Base-by-base conservation (phyloP, 2,888 invertebrate genomes). In the Toxonevra muliebris region DNA sequence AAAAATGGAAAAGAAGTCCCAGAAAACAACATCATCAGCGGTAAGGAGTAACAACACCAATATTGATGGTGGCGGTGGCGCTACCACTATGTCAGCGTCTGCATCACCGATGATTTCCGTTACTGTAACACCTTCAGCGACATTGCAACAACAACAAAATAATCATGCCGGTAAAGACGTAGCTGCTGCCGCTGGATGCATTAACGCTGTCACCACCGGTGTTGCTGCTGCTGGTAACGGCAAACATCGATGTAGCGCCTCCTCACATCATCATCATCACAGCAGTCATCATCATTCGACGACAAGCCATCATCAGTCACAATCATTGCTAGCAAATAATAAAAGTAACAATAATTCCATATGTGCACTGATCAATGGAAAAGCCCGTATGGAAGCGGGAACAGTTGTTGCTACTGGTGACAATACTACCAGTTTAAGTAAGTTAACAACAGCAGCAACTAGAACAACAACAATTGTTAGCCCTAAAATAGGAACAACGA, bases 1-100 rank as follows among this genome's bases (percentile, higher is more conserved):
- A 60, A 67, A 67, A 67, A 70, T 70, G 70, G 70, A 70, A 66
- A 67, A 67, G 48, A 70, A 65, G 43, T 40, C 66, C 48, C 70
- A 65, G 42, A 70, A 70, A 54, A 63, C 59, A n/a, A n/a, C 53
- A 43, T 45, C 63, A 13, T 57, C 61, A 45, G 43, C 19, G 43
- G 64, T 66, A 45, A 52, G 15, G n/a, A 8, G 19, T 48, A 15
- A 12, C 3, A 15, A 40, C 57, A 55, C 40, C 15, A 48, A 17
- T 5, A 30, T 7, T 30, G 30, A n/a, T n/a, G n/a, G 30, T 30
- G 30, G 30, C 7, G 19, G 7, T 30, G 30, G 48, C 48, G 13
- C 30, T 30, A 7, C 30, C 30, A 30, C 30, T 30, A 7, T 30
- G 30, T 30, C 30, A 2, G 30, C 30, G 30, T 30, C 30, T 30